phyloP scores from a whole-genome alignment of 2,113 vertebrate species.

The Barbus barbus region DNA sequence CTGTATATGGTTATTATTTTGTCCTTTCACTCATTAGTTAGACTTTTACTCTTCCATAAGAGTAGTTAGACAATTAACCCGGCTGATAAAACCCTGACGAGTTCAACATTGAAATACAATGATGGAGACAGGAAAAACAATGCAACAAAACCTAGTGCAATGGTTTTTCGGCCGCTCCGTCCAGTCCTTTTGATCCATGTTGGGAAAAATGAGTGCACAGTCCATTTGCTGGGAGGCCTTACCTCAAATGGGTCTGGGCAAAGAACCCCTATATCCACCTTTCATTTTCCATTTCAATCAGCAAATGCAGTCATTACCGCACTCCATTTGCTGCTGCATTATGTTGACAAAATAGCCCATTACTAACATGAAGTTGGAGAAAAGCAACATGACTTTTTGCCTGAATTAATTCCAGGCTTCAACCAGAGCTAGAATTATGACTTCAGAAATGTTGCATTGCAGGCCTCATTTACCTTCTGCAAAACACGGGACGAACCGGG shows the following conservation, averaged over 20 bases:
- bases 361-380: slow-evolving; percentile 64
- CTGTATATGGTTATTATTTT: no score
- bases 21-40: background rate
- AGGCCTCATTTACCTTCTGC: slow-evolving; percentile 64
- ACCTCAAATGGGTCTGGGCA: slow-evolving; percentile 54
- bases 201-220: slow-evolving; percentile 39
- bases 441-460: slow-evolving; percentile 52
- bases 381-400: slow-evolving; percentile 60
- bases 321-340: slow-evolving; percentile 74
- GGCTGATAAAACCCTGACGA: background rate
- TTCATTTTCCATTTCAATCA: slow-evolving; percentile 66
- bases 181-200: slow-evolving; percentile 17
- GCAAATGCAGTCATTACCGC: slow-evolving; percentile 69
- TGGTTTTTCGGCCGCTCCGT: slow-evolving; percentile 21
- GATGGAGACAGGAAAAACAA: background rate
- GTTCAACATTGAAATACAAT: background rate
- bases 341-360: slow-evolving; percentile 73
- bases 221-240: slow-evolving; percentile 45
- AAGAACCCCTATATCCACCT: slow-evolving; percentile 55
- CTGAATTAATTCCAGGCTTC: slow-evolving; percentile 66
- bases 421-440: slow-evolving; percentile 59
- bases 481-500: slow-evolving; percentile 41
- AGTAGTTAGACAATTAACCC: background rate
- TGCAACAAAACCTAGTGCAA: slow-evolving; percentile 22
- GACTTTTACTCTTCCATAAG: background rate